A percentile compares a stretch with the other conserved stretches of the same genome.
These are phyloP conservation scores for Willisornis vidua DNA, from an alignment of 2,113 vertebrate genomes.

Conservation along the genomic window DNA sequence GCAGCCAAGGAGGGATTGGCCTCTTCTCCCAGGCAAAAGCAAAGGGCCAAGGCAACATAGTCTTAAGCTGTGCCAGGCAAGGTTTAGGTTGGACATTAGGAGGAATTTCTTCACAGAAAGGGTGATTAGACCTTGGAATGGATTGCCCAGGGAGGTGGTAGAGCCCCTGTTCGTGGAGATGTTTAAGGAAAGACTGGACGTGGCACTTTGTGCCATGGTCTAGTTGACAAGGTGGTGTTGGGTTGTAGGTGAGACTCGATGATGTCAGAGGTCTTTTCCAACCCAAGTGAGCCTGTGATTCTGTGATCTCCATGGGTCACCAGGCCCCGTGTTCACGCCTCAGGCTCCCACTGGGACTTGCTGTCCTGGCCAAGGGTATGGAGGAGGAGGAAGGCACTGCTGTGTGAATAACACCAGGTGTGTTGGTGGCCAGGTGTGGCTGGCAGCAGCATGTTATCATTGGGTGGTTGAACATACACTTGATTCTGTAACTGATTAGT, in stretches of 20 bases:
- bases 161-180: neutral
- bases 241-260: neutral
- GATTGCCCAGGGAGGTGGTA: neutral
- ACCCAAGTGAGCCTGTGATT: neutral
- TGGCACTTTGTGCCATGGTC: neutral
- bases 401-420: neutral
- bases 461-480: neutral
- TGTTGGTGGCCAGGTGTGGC: neutral
- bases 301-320: neutral
- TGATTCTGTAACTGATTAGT: neutral
- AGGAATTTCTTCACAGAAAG: neutral
- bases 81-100: neutral
- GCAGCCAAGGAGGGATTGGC: neutral
- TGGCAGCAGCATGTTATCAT: neutral
- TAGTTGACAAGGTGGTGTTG: neutral
- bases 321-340: neutral
- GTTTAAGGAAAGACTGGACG: neutral
- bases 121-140: neutral
- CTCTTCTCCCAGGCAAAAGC: neutral
- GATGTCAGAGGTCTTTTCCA: neutral
- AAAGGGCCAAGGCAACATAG: too few relatives aligned
- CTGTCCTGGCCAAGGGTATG: neutral
- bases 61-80: neutral
- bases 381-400: neutral
- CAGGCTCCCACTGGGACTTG: rapidly evolving